A percentile compares a stretch with the other conserved stretches of the same genome.
Evolutionary conservation across 2,797 vertebrate genomes (phyloP).

Genomic region (Syndactyla subalaris): DNA sequence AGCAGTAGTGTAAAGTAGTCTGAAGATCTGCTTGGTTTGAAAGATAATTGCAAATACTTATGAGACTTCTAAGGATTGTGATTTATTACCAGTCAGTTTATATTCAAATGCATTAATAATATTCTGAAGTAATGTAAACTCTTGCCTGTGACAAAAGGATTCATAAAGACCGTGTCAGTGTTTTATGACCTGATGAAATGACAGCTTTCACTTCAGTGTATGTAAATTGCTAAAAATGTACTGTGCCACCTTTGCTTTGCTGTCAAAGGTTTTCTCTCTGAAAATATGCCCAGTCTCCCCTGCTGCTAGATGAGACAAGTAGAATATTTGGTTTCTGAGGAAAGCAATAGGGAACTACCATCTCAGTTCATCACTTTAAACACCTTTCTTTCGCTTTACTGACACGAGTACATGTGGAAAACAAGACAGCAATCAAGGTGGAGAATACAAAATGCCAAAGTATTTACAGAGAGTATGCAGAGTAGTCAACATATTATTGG

Average conservation of each 20-base stretch:
- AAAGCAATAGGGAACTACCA: background rate
- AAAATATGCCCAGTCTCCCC: background rate
- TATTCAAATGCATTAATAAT: slow-evolving; percentile 5
- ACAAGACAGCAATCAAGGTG: background rate
- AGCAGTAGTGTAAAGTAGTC: background rate
- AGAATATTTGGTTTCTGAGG: background rate
- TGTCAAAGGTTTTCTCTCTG: background rate
- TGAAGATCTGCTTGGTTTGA: background rate
- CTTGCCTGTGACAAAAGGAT: background rate
- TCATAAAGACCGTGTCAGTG: background rate
- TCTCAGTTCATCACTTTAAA: background rate
- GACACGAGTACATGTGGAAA: background rate
- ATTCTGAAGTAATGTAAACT: background rate
- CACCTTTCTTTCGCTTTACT: background rate
- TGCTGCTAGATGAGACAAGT: background rate
- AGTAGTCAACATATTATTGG: background rate
- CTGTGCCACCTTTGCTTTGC: background rate
- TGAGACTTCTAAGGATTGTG: background rate
- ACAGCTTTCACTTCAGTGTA: slow-evolving; percentile 4
- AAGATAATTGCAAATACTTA: slow-evolving; percentile 10
- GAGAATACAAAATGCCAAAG: background rate
- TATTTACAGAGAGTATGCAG: background rate
- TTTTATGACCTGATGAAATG: background rate
- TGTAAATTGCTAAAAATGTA: background rate
- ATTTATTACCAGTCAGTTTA: background rate